These are phyloP conservation scores for Muscicapa adusta DNA, from an alignment of 2,113 vertebrate species.

Conservation along the genomic window DNA sequence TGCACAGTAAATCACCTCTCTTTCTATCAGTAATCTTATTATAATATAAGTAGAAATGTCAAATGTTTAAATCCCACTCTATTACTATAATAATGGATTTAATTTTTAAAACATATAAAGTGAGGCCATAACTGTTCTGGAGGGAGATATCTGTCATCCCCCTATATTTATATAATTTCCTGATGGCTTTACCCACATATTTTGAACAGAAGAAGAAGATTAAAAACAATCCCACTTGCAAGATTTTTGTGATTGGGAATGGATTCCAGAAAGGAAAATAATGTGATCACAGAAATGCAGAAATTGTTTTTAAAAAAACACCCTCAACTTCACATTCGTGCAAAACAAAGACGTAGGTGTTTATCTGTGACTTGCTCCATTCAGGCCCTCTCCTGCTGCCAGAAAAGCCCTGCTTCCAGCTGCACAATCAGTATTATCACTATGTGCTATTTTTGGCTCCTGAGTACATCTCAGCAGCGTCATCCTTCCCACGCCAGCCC, in stretches of 20 bases:
- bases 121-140: conserved; percentile 1
- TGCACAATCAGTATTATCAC: conserved; percentile 18
- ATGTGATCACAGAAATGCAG: background rate
- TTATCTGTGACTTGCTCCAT: background rate
- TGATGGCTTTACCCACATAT: background rate
- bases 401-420: conserved; percentile 11
- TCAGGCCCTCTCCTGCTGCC: background rate
- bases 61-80: conserved; percentile 40
- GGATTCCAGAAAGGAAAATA: background rate
- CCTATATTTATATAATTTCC: background rate
- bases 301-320: background rate
- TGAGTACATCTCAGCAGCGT: background rate
- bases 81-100: conserved; percentile 50
- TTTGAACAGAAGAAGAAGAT: background rate
- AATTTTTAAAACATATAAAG: conserved; percentile 56
- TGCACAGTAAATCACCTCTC: conserved; percentile 29
- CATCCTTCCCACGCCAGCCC: conserved; percentile 23
- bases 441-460: conserved; percentile 22
- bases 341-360: background rate
- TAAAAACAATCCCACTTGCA: background rate
- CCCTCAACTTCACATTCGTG: accelerated
- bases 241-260: background rate
- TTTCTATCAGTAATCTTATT: conserved; percentile 48
- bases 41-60: conserved; percentile 27
- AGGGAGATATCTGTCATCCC: background rate